phyloP scores from a whole-genome alignment of 1,140 invertebrate genomes.

The Pemphigus obesinymphae region DNA sequence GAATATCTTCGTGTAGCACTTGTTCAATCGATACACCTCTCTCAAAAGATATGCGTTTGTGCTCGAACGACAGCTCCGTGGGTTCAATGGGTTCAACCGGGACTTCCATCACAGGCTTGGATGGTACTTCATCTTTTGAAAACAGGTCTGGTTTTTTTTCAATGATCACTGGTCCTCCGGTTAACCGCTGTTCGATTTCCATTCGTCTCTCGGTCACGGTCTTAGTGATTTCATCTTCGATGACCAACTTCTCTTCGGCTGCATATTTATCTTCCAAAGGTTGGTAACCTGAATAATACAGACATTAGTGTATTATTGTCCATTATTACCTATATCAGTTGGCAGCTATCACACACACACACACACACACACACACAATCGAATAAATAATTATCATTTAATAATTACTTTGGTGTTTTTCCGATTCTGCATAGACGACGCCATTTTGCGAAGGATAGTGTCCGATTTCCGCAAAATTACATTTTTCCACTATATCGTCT shows the following conservation, averaged over 20 bases:
- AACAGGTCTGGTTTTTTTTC: conserved; percentile 43
- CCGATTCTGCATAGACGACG: neutral
- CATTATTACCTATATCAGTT: too few species aligned
- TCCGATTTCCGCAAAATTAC: conserved; percentile 52
- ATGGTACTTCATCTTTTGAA: conserved; percentile 23
- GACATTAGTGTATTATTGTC: too few species aligned
- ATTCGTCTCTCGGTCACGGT: conserved; percentile 64
- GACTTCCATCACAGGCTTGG: neutral
- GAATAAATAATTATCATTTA: too few species aligned
- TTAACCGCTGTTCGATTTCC: conserved; percentile 65
- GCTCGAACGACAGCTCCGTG: conserved; percentile 45
- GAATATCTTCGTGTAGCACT: conserved; percentile 25
- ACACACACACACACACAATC: too few species aligned
- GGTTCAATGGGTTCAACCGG: conserved; percentile 24
- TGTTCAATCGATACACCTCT: conserved; percentile 43
- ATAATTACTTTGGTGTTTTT: conserved; percentile 3
- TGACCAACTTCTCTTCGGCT: conserved; percentile 50
- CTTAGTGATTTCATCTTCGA: conserved; percentile 55
- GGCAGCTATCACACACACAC: too few species aligned
- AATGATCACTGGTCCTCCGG: conserved; percentile 48
- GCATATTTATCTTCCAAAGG: conserved; percentile 48
- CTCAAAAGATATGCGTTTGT: conserved; percentile 48
- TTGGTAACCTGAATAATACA: neutral
- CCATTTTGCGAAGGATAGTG: conserved; percentile 47
- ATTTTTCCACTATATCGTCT: conserved; percentile 61